Evolutionary conservation across 2,888 invertebrate genomes (phyloP).

Genomic region (Cryptocephalus primarius): DNA sequence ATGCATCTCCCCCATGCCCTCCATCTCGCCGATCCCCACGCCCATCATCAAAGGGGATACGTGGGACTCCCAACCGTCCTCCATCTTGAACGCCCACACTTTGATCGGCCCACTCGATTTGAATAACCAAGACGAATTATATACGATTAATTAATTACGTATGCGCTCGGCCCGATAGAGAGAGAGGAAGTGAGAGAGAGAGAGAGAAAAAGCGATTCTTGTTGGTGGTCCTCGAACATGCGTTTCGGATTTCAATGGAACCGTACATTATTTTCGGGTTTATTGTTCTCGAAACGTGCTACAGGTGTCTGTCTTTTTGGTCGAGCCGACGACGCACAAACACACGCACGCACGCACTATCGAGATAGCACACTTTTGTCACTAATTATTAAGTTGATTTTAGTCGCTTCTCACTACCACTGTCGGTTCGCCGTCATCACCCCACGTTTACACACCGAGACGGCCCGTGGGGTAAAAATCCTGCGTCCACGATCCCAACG

Average conservation of each 20-base stretch:
- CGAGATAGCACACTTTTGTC: too few relatives aligned
- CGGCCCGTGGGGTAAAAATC: too few relatives aligned
- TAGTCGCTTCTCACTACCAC: too few relatives aligned
- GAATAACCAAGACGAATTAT: slow-evolving; percentile 15
- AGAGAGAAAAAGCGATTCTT: too few relatives aligned
- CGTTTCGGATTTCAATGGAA: too few relatives aligned
- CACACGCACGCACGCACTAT: neutral
- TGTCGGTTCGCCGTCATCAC: too few relatives aligned
- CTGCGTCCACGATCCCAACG: too few relatives aligned
- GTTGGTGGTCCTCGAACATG: too few relatives aligned
- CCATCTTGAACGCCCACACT: slow-evolving; percentile 32
- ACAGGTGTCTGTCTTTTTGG: neutral
- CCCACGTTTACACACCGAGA: too few relatives aligned
- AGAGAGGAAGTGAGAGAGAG: too few relatives aligned
- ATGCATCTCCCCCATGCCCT: slow-evolving; percentile 27
- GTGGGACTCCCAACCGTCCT: slow-evolving; percentile 37
- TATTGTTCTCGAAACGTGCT: slow-evolving; percentile 2
- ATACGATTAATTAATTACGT: slow-evolving; percentile 19
- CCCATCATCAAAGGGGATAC: slow-evolving; percentile 38
- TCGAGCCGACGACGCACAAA: neutral
- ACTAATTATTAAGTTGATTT: too few relatives aligned
- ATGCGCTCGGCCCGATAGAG: neutral
- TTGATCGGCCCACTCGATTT: slow-evolving; percentile 18
- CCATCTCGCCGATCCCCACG: slow-evolving; percentile 31
- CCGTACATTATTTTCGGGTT: neutral